These are phyloP conservation scores for Vulpes vulpes DNA, from an alignment of 2,113 vertebrate genomes.

Conservation along the genomic window DNA sequence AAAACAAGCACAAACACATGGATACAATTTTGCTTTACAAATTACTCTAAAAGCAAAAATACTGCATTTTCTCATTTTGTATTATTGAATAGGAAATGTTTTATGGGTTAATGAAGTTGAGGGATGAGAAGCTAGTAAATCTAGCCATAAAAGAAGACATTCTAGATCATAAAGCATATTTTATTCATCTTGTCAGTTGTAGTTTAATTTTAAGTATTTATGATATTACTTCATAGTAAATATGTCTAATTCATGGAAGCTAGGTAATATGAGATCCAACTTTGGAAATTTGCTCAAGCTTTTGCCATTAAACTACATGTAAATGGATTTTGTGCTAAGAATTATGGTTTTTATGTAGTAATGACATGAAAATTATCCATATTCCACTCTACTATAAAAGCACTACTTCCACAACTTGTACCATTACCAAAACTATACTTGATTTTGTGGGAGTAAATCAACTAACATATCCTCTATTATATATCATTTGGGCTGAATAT, in stretches of 20 bases:
- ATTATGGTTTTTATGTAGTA: conserved; percentile 51
- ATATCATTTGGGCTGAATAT: conserved; percentile 1
- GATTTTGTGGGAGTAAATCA: conserved; percentile 57
- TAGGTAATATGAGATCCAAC: conserved; percentile 35
- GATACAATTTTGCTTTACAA: conserved; percentile 31
- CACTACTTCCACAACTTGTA: not conserved
- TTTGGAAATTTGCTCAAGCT: conserved; percentile 59
- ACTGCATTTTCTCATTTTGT: conserved; percentile 34
- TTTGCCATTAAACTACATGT: conserved; percentile 32
- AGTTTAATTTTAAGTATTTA: conserved; percentile 77
- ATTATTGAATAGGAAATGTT: conserved; percentile 57
- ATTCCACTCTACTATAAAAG: not conserved
- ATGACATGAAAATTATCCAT: conserved; percentile 50
- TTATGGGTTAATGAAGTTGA: conserved; percentile 71
- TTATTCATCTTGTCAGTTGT: conserved; percentile 45
- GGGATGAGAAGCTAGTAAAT: conserved; percentile 61
- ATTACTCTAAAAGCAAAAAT: conserved; percentile 16
- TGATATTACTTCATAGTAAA: conserved; percentile 64
- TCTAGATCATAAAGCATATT: conserved; percentile 43
- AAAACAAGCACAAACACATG: not conserved
- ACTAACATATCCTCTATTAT: not conserved
- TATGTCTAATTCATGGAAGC: conserved; percentile 64
- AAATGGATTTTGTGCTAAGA: conserved; percentile 41
- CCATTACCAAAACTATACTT: not conserved
- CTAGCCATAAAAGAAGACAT: conserved; percentile 54